Base-by-base conservation (phyloP, 2,888 invertebrate genomes). In the Acrobasis suavella region DNA sequence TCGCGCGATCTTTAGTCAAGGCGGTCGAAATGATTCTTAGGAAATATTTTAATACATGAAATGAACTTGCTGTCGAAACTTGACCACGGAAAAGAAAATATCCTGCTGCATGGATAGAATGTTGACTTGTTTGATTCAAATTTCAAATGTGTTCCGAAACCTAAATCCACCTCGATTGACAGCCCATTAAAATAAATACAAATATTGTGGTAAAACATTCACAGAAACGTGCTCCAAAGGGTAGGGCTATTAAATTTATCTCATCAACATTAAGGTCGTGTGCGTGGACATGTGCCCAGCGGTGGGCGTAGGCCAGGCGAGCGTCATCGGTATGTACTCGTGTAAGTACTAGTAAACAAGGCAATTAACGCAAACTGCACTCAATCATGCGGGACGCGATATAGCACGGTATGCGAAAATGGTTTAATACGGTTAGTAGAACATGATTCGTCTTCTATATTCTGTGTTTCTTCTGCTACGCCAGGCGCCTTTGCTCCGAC, bases 281-380 rank as follows among this genome's bases (percentile, higher is more conserved):
- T 38, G 54, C 15, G 15, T 32, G 54, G 38, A 54, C 54, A 38
- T 52, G n/a, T 38, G 54, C 15, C 15, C 38, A n/a, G 54, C n/a
- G 5, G 54, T 54, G 38, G 54, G 38, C 54, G 38, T 32, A 52
- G 0, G 9, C 38, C 32, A 54, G 38, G 37, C 54, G 38, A 9
- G 37, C 54, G 15, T 37, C 54, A 15, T 15, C 54, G 9, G 9
- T n/a, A 46, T 12, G 7, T n/a, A 46, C n/a, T 12, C 46, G 14
- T 10, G n/a, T 46, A 46, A 6, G 14, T 46, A 15, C 54, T 54
- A 15, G 54, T 54, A 37, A 38, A 51, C 51, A 51, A 17, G 50
- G 22, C 12, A 17, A 51, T 51, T 51, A 51, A 12, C 12, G 16
- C 49, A 5, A 51, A 17, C 17, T 51, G 9, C 17, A 6, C 12